Conservation (phyloP, 2,888 invertebrate genomes). For the Nephrotoma appendiculata region DNA sequence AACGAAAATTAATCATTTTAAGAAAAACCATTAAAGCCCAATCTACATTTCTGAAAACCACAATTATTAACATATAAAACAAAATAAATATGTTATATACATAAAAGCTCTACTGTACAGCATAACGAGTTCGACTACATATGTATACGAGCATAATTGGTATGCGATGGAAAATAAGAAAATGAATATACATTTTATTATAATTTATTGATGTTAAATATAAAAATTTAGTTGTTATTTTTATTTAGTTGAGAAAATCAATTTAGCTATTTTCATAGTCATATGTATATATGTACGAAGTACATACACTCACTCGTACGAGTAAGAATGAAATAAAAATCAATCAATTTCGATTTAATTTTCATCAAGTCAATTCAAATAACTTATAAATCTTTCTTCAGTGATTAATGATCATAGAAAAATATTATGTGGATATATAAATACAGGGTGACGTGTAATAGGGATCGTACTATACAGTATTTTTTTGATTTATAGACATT, state of each 20-base stretch:
- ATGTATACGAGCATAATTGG: neutral
- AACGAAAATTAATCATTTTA: neutral
- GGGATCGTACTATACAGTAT: neutral
- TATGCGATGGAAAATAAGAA: neutral
- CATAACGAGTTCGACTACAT: neutral
- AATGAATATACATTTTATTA: neutral
- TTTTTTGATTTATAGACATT: neutral
- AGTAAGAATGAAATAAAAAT: neutral
- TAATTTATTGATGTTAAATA: neutral
- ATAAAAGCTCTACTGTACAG: neutral
- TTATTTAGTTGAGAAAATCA: neutral
- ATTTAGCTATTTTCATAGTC: neutral
- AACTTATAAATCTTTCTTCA: neutral
- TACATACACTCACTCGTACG: neutral
- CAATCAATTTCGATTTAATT: neutral
- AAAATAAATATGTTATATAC: too few species aligned
- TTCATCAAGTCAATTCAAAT: neutral
- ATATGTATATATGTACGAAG: neutral
- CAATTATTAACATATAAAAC: neutral
- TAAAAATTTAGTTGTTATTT: neutral
- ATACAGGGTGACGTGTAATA: neutral
- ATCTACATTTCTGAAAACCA: neutral
- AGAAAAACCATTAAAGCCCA: neutral
- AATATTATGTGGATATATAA: neutral
- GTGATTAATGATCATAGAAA: neutral